Evolutionary conservation across 2,888 invertebrate genomes (phyloP).

Genomic region (Ochropleura leucogaster): DNA sequence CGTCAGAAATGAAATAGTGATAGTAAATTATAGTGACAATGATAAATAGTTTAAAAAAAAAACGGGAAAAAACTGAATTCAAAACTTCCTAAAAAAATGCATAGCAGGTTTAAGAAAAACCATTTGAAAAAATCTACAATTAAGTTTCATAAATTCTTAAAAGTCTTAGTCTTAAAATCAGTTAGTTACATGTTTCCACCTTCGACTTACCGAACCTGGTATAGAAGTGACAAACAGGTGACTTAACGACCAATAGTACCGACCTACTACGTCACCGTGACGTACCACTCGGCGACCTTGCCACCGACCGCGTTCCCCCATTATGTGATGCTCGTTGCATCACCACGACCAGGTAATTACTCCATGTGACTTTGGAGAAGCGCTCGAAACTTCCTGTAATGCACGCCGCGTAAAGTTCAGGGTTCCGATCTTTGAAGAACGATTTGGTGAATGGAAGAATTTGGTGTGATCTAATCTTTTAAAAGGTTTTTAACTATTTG

Average conservation of each 20-base stretch:
- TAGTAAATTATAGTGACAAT: no score
- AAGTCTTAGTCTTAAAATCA: no score
- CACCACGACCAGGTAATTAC: conserved; percentile 48
- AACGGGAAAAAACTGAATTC: no score
- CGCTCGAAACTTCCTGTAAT: conserved; percentile 55
- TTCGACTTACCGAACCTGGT: no score
- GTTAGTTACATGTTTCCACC: no score
- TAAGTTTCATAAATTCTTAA: no score
- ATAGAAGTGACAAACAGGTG: conserved; percentile 37
- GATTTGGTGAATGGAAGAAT: conserved; percentile 22
- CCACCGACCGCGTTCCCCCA: conserved; percentile 41
- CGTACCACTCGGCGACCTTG: conserved; percentile 64
- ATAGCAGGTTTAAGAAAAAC: no score
- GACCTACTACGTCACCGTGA: conserved; percentile 61
- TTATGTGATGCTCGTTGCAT: conserved; percentile 53
- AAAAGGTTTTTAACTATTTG: conserved; percentile 24
- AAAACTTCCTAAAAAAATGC: no score
- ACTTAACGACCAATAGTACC: conserved; percentile 35
- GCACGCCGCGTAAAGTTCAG: conserved; percentile 52
- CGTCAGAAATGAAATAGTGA: no score
- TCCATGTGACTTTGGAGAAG: conserved; percentile 58
- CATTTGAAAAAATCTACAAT: no score
- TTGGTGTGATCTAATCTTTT: conserved; percentile 27
- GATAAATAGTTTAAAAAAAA: no score
- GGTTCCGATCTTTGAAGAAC: conserved; percentile 26